Base-by-base conservation (phyloP, 2,797 vertebrate genomes). In the Anableps anableps region DNA sequence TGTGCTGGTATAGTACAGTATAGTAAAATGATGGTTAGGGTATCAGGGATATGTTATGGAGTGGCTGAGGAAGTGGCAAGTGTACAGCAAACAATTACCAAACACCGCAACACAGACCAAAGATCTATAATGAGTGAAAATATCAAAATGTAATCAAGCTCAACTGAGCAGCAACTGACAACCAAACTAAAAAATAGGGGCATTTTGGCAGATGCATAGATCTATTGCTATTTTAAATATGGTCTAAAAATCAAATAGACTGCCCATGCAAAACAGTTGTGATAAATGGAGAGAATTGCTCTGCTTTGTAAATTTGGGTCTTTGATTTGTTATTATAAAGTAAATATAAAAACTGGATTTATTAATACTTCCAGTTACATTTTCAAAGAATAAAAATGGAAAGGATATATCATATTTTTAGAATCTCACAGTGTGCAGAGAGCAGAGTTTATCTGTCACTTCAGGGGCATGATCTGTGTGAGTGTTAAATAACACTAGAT, bases 401-500 rank as follows among this genome's bases (percentile, higher is more conserved):
- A 68, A 26, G 13, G 26, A 71, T n/a, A 71, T 19, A 17, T 62
- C 62, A 6, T 17, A 8, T 29, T 47, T 71, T 16, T 71, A 47
- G 21, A n/a, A 71, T 17, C 41, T 41, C 14, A 45, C 26, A 8
- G 41, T 43, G 26, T 73, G 21, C 26, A 34, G 3, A n/a, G 21
- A 62, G 43, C 43, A 50, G 55, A 36, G 34, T 75, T 68, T 45
- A n/a, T 13, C 16, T 66, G 26, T 36, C 31, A 76, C 29, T 4
- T 50, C 50, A 36, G 36, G 50, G 23, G 5, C 3, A 2, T 53
- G 48, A 58, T 62, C 75, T 82, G 51, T 50, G 74, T 23, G 72
- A 77, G 78, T 79, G 81, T 88, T 91, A 83, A 89, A 88, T 83
- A 89, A 90, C 81, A 81, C 73, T 72, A 53, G 66, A 51, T 77